Evolutionary conservation across 92 coral and sea anemone genomes (phyloP), one percentile per base, ranked within the genome.

Genomic region (Palythoa heliodiscus): DNA sequence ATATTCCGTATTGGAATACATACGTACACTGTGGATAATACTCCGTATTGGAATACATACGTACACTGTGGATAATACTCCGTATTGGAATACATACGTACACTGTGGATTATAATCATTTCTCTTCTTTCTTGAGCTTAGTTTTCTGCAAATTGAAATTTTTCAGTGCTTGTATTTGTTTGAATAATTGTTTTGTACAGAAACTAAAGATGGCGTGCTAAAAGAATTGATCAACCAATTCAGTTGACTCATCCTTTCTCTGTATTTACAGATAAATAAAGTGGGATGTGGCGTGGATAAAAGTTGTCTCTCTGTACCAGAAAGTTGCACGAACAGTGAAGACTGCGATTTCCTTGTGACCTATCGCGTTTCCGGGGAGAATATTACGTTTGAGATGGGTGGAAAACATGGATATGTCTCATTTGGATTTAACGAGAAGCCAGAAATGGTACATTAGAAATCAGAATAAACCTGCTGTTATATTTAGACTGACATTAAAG

Each of bases 321-420:
- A 80, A n/a, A 35, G 6, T 48, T 80, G 84, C 63, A 80, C 84
- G 3, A 80, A 80, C 74, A 80, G 84, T 19, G 61, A 80, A 80
- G 75, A 80, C 64, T 80, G 84, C 37, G 74, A 80, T 53, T 80
- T 80, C 38, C 84, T 80, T 40, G 84, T 80, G 60, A 80, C 84
- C 3, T 80, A 80, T 68, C 84, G 14, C 2, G 43, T n/a, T 0
- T 11, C 40, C 9, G 84, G 84, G 12, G 84, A 47, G 22, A 80
- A 80, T 63, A 60, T 80, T 23, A 66, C 84, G 7, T 64, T 80
- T 52, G 84, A 66, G 75, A 47, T 80, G 84, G 66, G 84, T 80
- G 84, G 84, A 24, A 80, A 80, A 47, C 84, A 80, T 25, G 19
- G 22, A 24, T 80, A 80, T 67, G 14, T 80, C 19, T 66, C 84